Evolutionary conservation across 2,797 vertebrate species (phyloP).

Genomic region (Hylomyscus alleni): DNA sequence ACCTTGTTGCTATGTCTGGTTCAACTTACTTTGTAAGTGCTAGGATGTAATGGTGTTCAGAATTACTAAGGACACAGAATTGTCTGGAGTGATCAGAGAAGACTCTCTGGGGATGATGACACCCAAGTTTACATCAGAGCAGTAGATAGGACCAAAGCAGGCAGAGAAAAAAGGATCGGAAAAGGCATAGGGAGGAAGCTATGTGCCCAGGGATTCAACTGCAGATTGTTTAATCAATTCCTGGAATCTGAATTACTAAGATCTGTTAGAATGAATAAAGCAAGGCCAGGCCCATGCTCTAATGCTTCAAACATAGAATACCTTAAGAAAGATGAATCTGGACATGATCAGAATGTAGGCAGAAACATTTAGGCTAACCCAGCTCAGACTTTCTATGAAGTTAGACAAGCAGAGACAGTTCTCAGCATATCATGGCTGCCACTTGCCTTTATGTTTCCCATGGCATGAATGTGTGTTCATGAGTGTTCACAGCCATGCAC

Average conservation of each 20-base stretch:
- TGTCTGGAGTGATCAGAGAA: not conserved
- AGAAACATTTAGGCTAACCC: not conserved
- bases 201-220: not conserved
- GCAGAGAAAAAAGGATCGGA: not conserved
- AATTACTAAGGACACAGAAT: constrained; percentile 2
- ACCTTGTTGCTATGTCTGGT: not conserved
- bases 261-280: not conserved
- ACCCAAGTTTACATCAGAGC: not conserved
- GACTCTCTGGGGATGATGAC: not conserved
- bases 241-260: constrained; percentile 5
- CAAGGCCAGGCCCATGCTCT: not conserved
- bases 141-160: not conserved
- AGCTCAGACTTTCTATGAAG: not conserved
- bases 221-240: not conserved
- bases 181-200: constrained; percentile 24
- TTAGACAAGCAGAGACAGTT: not conserved
- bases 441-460: not conserved
- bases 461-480: too few species aligned
- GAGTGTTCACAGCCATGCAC: not conserved
- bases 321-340: not conserved
- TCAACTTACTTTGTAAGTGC: constrained; percentile 19
- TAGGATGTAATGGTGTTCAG: not conserved
- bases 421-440: not conserved
- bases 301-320: not conserved
- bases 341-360: not conserved